Base-by-base conservation (phyloP, 1,140 invertebrate species). In the Wasmannia auropunctata region DNA sequence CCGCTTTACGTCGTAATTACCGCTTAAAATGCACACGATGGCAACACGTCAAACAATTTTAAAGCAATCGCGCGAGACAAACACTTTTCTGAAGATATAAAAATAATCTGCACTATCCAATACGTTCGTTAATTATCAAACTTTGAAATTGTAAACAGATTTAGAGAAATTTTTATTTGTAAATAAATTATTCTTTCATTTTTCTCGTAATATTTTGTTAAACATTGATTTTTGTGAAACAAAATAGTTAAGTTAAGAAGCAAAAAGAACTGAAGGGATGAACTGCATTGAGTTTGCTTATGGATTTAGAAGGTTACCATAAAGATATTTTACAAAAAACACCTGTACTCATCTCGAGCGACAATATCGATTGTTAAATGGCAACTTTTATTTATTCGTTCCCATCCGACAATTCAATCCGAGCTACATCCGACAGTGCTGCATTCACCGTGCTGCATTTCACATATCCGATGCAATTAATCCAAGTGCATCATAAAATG, bases 311-410 rank as follows among this genome's bases (percentile, higher is more conserved):
- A n/a, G 8, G 43, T 54, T 69, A 51, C 25, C 34, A 16, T 58
- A 81, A 81, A 70, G 5, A 40, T 67, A 65, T 72, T 81, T 70
- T 43, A 72, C 69, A 56, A 81, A 56, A 81, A 81, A 51, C 65
- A 49, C 31, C 67, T 51, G 54, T 51, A 40, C 19, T 43, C 37
- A 34, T 72, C 11, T 6, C 22, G n/a, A 67, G 34, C 31, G 43
- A 51, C 43, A 22, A 22, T 54, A 72, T 43, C 46, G 58, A 81
- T 43, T 81, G 34, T 54, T 54, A 31, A 37, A 19, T 40, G 11
- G 31, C 25, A 43, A 40, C 16, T 81, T 81, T 81, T 81, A 81
- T 81, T 81, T 72, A 40, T 34, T 60, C 40, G 43, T 28, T 43
- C 4, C 28, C 19, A 22, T 80, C 11, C 37, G n/a, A 1, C 49